Evolutionary conservation across 2,888 invertebrate genomes (phyloP), one percentile per base, ranked within the genome.

Genomic region (Drosophila mimica): DNA sequence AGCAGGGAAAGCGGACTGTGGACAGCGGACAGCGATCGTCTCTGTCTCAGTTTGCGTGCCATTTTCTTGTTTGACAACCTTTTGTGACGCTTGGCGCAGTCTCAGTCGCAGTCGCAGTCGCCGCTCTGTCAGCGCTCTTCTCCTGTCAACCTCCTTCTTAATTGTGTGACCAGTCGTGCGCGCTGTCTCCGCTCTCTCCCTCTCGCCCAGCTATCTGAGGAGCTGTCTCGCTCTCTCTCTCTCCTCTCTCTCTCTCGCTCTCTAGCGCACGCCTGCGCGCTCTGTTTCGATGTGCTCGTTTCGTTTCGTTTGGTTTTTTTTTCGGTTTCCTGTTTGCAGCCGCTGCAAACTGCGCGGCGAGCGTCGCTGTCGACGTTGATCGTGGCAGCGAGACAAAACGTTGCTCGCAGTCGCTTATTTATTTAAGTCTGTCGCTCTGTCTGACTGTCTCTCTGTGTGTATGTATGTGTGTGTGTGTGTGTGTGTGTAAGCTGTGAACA

Each of bases 401-500:
- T 68, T 83, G 73, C 66, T 83, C 74, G 86, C 76, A 81, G 82
- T 79, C 82, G 83, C 86, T 90, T 86, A 90, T 86, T 86, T 86
- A 90, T 90, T 87, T 91, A 82, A 89, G 86, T 82, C 81, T 85
- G 90, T 89, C 88, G 70, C 57, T 68, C 69, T 71, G 51, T 62
- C 65, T 62, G 51, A 51, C 60, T 61, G 40, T 48, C 40, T 59
- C 48, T 61, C 15, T 54, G 28, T 57, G 5, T 54, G 43, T 62
- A n/a, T 48, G 30, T 57, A 30, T 54, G 28, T 65, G 61, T 64
- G 51, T 62, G 34, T 56, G 43, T 59, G 49, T 43, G 70, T 59
- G 34, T 40, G 63, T 66, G 66, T 84, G 90, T 79, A 73, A 88
- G 89, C 88, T 90, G 91, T 92, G 93, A 92, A 93, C 92, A 92